Evolutionary conservation across 2,113 vertebrate species (phyloP), one percentile per base, ranked within the genome.

Genomic region (Austrofundulus limnaeus): DNA sequence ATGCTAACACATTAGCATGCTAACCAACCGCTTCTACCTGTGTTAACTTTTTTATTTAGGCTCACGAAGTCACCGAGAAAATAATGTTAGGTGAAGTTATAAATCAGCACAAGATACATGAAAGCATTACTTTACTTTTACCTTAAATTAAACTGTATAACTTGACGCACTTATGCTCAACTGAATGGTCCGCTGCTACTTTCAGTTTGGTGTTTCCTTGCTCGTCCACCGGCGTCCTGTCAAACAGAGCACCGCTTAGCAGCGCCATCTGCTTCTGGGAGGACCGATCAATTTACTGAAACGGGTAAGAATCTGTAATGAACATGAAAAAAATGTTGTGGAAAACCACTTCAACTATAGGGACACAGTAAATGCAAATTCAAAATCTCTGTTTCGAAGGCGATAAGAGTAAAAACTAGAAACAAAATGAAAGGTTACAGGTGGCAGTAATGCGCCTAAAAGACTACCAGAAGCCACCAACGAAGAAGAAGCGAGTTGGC

Each of bases 201-300:
- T 89, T 87, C 87, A 72, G 59, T 87, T 89, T 77, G 15, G 51
- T 15, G 52, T 38, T 85, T 84, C 83, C 46, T 70, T 57, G 4
- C 37, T 1, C 31, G 20, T 38, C 47, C 61, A 25, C 81, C 41
- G 62, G 61, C 6, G 14, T 45, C n/a, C 17, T 0, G 2, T 6
- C 0, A 9, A 12, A 19, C 34, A 47, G 16, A 43, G 1, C 17
- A 6, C 1, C 0, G 52, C 59, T 71, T 52, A 38, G 21, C 61
- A 83, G 70, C 81, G 79, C 75, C 81, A 11, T 65, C 81, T 31
- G 0, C 16, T 66, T 0, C n/a, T 11, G 0, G 87, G 83, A 77
- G 47, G 87, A 73, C 47, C 47, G 47, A 49, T 24, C 21, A 9
- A n/a, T 16, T 2, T 16, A 9, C 8, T 34, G 8, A 34, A 34